phyloP scores from a whole-genome alignment of 2,113 vertebrate species.

The Pholis gunnellus region DNA sequence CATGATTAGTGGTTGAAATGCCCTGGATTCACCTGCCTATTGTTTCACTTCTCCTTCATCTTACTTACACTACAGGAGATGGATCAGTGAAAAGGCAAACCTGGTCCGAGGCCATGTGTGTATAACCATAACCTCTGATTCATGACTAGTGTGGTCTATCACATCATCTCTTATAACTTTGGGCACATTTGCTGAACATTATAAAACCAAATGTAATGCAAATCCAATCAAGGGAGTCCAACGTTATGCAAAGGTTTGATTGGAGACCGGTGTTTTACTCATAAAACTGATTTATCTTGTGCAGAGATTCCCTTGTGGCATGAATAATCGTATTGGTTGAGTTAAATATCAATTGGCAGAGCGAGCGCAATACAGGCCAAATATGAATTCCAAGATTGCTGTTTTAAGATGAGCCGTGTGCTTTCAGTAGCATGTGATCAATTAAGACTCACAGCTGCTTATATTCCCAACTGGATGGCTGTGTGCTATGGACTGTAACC shows the following conservation, averaged over 20 bases:
- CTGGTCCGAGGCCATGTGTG: not conserved
- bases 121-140: conserved; percentile 22
- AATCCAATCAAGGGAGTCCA: conserved; percentile 22
- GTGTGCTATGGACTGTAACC: conserved; percentile 1
- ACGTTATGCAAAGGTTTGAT: conserved; percentile 40
- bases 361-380: conserved; percentile 13
- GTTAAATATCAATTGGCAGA: conserved; percentile 34
- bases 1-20: not conserved
- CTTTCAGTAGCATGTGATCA: conserved; percentile 27
- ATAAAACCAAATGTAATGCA: conserved; percentile 33
- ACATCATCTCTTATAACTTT: conserved; percentile 33
- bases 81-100: not conserved
- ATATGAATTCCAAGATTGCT: conserved; percentile 17
- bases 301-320: conserved; percentile 11
- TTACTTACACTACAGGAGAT: not conserved
- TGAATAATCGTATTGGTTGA: conserved; percentile 21
- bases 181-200: conserved; percentile 34
- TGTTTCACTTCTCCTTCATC: conserved; percentile 3
- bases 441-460: conserved; percentile 36
- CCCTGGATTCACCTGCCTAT: not conserved
- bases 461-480: conserved; percentile 18
- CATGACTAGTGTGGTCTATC: conserved; percentile 8
- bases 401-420: conserved; percentile 22
- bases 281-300: conserved; percentile 4
- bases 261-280: conserved; percentile 22